Evolutionary conservation across 2,888 invertebrate genomes (phyloP).

Genomic region (Oxytorus armatus): DNA sequence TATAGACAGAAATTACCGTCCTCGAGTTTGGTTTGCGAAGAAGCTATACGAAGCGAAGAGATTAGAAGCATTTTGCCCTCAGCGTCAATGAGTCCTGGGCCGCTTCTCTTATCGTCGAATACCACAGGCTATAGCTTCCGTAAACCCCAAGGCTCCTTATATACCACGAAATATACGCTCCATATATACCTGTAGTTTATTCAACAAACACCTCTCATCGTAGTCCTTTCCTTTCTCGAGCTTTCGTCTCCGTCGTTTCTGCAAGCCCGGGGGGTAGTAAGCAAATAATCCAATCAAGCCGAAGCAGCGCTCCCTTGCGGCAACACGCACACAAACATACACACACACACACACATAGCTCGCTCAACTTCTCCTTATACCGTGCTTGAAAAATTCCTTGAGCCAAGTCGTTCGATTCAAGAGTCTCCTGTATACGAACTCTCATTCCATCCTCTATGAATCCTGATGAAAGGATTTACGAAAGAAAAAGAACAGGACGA

Average conservation of each 20-base stretch:
- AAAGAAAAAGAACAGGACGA: not conserved
- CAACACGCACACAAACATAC: too few relatives aligned
- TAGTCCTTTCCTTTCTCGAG: constrained; percentile 60
- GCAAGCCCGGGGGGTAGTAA: constrained; percentile 70
- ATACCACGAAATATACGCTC: constrained; percentile 48
- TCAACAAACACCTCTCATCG: constrained; percentile 54
- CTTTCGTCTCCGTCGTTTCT: constrained; percentile 52
- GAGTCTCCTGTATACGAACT: constrained; percentile 7
- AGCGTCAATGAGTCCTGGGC: constrained; percentile 52
- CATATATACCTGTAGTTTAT: constrained; percentile 65
- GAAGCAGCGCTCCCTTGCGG: constrained; percentile 43
- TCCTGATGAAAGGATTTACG: constrained; percentile 9
- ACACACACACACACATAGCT: too few relatives aligned
- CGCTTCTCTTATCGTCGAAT: constrained; percentile 74
- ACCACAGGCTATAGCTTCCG: constrained; percentile 63
- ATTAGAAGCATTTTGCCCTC: constrained; percentile 69
- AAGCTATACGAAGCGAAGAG: constrained; percentile 63
- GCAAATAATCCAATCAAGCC: constrained; percentile 79
- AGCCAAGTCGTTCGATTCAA: constrained; percentile 28
- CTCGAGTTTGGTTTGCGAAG: not conserved
- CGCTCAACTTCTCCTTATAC: constrained; percentile 5
- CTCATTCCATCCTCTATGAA: constrained; percentile 6
- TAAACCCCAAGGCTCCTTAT: constrained; percentile 18
- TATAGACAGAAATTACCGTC: constrained; percentile 61
- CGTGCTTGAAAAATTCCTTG: constrained; percentile 44